These are phyloP conservation scores for Diceros bicornis DNA, from an alignment of 2,797 vertebrate genomes.

Conservation along the genomic window DNA sequence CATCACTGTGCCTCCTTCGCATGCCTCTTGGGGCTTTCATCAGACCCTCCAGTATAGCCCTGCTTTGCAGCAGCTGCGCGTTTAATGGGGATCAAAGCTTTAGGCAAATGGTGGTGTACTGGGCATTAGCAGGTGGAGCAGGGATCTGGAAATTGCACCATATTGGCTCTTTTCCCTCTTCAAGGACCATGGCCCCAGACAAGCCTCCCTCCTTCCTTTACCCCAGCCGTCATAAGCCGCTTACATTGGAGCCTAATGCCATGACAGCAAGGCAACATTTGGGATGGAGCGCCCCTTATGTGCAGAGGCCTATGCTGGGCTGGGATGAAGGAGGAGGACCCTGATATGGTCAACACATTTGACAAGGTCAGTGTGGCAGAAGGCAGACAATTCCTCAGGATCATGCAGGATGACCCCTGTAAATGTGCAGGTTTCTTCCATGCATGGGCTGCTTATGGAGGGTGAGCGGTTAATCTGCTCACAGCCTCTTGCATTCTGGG, in stretches of 20 bases:
- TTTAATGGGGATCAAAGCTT: background rate
- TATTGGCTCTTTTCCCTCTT: background rate
- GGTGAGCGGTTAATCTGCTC: conserved; percentile 14
- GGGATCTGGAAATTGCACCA: background rate
- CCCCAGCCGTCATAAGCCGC: conserved; percentile 15
- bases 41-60: background rate
- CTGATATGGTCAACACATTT: too few species aligned
- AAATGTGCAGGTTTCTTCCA: background rate
- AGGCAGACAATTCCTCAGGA: background rate
- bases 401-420: background rate
- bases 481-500: background rate
- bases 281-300: background rate
- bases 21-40: background rate
- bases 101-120: background rate
- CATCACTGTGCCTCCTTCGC: background rate
- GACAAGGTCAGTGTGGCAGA: background rate
- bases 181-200: background rate
- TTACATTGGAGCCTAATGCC: background rate
- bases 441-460: background rate
- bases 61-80: background rate
- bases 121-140: background rate
- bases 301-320: background rate
- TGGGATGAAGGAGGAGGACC: background rate
- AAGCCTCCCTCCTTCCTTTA: background rate
- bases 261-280: background rate